Evolutionary conservation across 2,888 invertebrate genomes (phyloP).

Genomic region (Eupeodes latifasciatus): DNA sequence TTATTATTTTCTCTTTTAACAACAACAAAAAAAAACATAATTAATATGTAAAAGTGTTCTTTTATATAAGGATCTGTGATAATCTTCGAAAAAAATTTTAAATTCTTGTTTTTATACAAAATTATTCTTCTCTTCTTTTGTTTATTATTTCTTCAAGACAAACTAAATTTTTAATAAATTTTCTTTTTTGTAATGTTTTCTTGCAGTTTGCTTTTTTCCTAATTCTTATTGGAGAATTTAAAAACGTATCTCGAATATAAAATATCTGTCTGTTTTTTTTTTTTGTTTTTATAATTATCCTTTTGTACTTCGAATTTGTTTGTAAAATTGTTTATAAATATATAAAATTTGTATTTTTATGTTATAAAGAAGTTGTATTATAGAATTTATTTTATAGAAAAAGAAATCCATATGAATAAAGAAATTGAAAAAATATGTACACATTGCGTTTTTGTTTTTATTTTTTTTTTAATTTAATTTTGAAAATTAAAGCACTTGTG

Average conservation of each 20-base stretch:
- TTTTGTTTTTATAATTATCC: conserved; percentile 53
- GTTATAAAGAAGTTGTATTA: conserved; percentile 75
- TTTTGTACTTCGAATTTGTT: conserved; percentile 64
- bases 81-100: conserved; percentile 65
- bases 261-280: conserved; percentile 6
- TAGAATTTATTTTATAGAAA: conserved; percentile 73
- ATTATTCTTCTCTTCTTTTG: background rate
- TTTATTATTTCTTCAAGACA: conserved; percentile 10
- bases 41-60: conserved; percentile 62
- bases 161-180: background rate
- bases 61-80: conserved; percentile 74
- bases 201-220: conserved; percentile 33
- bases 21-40: conserved; percentile 33
- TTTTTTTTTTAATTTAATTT: background rate
- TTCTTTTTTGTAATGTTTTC: conserved; percentile 33
- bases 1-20: conserved; percentile 17
- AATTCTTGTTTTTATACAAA: conserved; percentile 47
- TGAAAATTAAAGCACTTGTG: too few species aligned
- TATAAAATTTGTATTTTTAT: conserved; percentile 54
- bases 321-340: conserved; percentile 45
- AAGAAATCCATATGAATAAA: conserved; percentile 55
- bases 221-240: conserved; percentile 14
- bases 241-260: conserved; percentile 3
- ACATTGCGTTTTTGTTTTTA: background rate
- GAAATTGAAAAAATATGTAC: conserved; percentile 38